A percentile compares a stretch with the other conserved stretches of the same genome.
phyloP scores from a whole-genome alignment of 2,797 vertebrate genomes.

The Falco biarmicus region DNA sequence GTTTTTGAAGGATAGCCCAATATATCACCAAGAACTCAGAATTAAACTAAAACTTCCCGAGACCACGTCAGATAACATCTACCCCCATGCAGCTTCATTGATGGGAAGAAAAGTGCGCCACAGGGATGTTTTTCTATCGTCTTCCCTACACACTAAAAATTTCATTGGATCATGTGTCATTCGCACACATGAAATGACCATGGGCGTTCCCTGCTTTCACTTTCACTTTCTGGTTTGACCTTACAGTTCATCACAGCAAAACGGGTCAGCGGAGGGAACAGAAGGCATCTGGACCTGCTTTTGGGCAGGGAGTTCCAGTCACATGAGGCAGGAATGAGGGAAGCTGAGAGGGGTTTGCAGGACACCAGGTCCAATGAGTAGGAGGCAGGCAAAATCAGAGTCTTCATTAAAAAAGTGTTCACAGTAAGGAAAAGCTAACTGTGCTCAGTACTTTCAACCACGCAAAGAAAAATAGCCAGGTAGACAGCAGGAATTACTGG shows the following conservation, averaged over 20 bases:
- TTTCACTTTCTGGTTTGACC: background rate
- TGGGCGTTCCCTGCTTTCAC: background rate
- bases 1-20: background rate
- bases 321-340: background rate
- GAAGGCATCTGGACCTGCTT: background rate
- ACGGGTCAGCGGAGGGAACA: background rate
- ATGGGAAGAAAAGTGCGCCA: background rate
- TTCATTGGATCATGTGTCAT: background rate
- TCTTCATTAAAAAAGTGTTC: background rate
- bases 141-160: background rate
- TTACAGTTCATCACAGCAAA: background rate
- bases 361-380: background rate
- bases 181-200: accelerated
- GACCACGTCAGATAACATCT: background rate
- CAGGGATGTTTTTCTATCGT: background rate
- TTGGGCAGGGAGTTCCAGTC: background rate
- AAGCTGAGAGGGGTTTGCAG: background rate
- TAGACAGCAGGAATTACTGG: background rate
- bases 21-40: background rate
- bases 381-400: background rate
- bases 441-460: background rate
- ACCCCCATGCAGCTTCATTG: background rate
- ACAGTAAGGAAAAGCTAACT: background rate
- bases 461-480: background rate
- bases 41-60: background rate